A percentile compares a stretch with the other conserved stretches of the same genome.
These are phyloP conservation scores for Philereme vetulata DNA, from an alignment of 2,888 invertebrate species.

Conservation along the genomic window DNA sequence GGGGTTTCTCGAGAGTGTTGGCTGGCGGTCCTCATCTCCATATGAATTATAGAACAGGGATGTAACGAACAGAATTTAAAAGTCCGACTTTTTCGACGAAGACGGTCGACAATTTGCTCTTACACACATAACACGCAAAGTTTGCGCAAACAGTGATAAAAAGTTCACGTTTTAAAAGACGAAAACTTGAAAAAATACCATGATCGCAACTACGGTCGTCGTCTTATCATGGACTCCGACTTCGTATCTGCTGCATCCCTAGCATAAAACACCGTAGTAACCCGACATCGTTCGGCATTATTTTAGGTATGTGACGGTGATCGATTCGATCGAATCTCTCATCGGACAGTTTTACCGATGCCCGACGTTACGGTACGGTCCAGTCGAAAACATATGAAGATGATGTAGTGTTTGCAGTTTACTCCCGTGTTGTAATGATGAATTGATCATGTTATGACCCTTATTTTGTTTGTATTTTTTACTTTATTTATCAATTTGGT, in stretches of 20 bases:
- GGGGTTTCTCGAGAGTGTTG: constrained; percentile 61
- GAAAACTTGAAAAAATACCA: too few relatives aligned
- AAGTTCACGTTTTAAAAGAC: too few relatives aligned
- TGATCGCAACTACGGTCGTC: too few relatives aligned
- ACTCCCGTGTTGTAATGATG: constrained; percentile 64
- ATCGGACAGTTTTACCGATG: constrained; percentile 61
- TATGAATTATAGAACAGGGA: constrained; percentile 47
- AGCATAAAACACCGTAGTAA: constrained; percentile 33
- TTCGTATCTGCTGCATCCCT: constrained; percentile 3
- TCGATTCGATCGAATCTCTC: constrained; percentile 76
- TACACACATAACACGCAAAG: too few relatives aligned
- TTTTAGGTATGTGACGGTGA: constrained; percentile 79
- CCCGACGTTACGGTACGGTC: constrained; percentile 27
- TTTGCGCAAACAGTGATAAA: too few relatives aligned
- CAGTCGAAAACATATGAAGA: constrained; percentile 48
- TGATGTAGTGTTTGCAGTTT: constrained; percentile 69
- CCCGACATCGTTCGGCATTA: constrained; percentile 55
- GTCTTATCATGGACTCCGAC: neutral
- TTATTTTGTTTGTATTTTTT: constrained; percentile 52
- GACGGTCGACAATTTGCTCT: too few relatives aligned
- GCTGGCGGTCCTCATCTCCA: constrained; percentile 62
- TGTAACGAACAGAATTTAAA: neutral
- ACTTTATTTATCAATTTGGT: constrained; percentile 52
- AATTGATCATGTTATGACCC: constrained; percentile 62
- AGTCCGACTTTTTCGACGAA: neutral